These are phyloP conservation scores for Isichthys henryi DNA, from an alignment of 2,113 vertebrate genomes.

Conservation along the genomic window DNA sequence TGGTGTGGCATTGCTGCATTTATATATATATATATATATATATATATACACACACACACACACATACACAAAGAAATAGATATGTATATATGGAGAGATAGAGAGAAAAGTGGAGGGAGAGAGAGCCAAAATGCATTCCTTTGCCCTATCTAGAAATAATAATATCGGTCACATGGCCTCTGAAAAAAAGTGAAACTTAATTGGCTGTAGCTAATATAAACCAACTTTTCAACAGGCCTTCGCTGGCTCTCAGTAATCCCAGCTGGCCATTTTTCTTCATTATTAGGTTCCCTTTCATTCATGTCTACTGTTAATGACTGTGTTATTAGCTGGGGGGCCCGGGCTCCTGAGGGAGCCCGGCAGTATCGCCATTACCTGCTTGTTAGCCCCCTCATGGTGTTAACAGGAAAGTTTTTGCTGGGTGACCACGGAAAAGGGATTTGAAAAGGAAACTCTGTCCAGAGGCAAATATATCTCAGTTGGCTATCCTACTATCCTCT, in stretches of 20 bases:
- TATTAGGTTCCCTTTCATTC: conserved; percentile 6
- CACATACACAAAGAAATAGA: not conserved
- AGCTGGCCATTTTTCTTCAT: not conserved
- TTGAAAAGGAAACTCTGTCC: not conserved
- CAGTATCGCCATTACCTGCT: not conserved
- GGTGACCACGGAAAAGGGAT: not conserved
- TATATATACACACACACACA: not conserved
- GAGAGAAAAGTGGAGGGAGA: not conserved
- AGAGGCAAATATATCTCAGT: not conserved
- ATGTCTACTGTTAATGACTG: conserved; percentile 5
- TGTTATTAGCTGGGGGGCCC: not conserved
- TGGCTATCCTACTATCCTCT: not conserved
- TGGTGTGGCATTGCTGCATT: not conserved
- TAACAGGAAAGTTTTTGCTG: not conserved
- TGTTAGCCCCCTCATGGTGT: conserved; percentile 2
- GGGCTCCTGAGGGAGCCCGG: not conserved
- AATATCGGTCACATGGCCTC: not conserved
- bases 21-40: not conserved
- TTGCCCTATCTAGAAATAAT: not conserved
- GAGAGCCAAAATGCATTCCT: not conserved
- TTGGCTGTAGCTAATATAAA: not conserved
- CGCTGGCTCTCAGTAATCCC: not conserved
- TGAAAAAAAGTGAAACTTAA: conserved; percentile 3
- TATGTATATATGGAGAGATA: not conserved
- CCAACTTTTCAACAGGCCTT: conserved; percentile 1